Conservation (phyloP, 1,140 invertebrate genomes). For the Harpegnathos saltator region DNA sequence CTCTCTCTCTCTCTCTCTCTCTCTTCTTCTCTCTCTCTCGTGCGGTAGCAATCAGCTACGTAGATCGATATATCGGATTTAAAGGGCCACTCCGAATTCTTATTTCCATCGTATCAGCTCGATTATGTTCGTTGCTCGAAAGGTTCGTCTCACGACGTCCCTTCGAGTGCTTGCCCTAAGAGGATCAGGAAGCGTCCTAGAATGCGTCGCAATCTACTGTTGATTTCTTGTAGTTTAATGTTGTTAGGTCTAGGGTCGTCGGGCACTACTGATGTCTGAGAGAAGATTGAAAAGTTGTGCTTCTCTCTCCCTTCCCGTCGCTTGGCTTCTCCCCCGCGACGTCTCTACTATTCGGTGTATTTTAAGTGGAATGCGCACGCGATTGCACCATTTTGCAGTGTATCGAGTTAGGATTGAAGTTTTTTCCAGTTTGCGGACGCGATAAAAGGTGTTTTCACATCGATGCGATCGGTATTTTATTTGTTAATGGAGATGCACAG, state of each 20-base stretch:
- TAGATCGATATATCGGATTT: conserved; percentile 46
- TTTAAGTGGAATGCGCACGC: conserved; percentile 1
- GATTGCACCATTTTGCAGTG: conserved; percentile 26
- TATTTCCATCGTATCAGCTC: conserved; percentile 49
- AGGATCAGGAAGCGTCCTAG: conserved; percentile 34
- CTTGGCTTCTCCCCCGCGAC: background rate
- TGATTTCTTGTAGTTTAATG: conserved; percentile 59
- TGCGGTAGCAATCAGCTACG: conserved; percentile 32
- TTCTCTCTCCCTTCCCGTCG: background rate
- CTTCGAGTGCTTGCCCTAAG: conserved; percentile 15
- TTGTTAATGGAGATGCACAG: no score
- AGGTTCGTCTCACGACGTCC: conserved; percentile 13
- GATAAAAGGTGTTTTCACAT: background rate
- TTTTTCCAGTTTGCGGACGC: background rate
- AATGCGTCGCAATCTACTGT: conserved; percentile 57
- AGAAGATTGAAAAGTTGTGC: conserved; percentile 7
- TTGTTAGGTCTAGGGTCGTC: conserved; percentile 34
- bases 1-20: background rate
- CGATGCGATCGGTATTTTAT: no score
- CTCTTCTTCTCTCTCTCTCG: background rate
- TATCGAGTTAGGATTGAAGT: conserved; percentile 19
- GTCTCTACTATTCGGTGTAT: background rate
- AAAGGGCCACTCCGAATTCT: conserved; percentile 30
- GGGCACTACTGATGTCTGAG: background rate
- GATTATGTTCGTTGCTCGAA: conserved; percentile 63